Evolutionary conservation across 2,797 vertebrate genomes (phyloP).

Genomic region (Cichlasoma orientale): DNA sequence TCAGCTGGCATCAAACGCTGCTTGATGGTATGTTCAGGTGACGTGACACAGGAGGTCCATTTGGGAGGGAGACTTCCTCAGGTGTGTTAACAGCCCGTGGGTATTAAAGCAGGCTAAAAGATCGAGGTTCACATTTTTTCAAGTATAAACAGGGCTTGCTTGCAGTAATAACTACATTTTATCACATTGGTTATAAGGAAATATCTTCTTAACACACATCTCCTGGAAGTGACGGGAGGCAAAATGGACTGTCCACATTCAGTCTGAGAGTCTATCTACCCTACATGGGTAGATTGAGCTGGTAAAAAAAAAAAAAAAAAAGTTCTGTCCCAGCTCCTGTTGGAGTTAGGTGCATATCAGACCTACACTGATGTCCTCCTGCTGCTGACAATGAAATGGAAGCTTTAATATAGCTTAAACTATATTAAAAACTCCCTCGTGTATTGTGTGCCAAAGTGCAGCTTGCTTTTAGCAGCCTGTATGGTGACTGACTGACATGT

Average conservation of each 20-base stretch:
- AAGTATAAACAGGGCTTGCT: neutral
- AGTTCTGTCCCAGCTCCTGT: neutral
- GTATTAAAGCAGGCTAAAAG: neutral
- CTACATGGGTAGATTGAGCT: too few species aligned
- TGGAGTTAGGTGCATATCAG: neutral
- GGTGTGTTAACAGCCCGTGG: slow-evolving; percentile 8
- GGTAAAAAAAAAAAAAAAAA: neutral
- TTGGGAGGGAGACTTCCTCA: slow-evolving; percentile 15
- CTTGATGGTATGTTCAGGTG: slow-evolving; percentile 27
- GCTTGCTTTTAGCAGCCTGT: neutral
- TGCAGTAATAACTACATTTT: neutral
- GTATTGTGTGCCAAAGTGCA: neutral
- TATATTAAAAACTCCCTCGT: neutral
- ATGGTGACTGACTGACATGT: neutral
- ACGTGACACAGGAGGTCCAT: slow-evolving; percentile 20
- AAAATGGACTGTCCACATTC: neutral
- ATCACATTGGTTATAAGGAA: neutral
- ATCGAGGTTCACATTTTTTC: neutral
- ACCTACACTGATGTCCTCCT: neutral
- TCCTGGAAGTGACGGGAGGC: neutral
- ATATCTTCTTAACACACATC: neutral
- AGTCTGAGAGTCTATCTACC: neutral
- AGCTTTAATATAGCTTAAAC: slow-evolving; percentile 8
- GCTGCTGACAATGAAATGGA: neutral
- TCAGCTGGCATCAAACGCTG: slow-evolving; percentile 46